Evolutionary conservation across 92 coral and sea anemone species (phyloP), one percentile per base, ranked within the genome.

Genomic region (Virgularia gustaviana): DNA sequence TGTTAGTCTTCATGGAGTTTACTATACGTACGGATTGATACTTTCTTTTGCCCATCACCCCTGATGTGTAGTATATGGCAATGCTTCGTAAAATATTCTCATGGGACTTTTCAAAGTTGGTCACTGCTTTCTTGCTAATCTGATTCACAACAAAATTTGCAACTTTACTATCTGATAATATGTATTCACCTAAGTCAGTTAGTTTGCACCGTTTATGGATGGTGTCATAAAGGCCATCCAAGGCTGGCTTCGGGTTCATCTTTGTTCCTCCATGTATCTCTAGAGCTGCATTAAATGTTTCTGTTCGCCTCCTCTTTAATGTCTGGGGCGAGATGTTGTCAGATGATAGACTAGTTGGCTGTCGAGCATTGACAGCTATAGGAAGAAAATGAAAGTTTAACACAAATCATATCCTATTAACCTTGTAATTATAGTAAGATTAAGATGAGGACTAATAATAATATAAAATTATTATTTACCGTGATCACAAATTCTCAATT

Each of bases 31-130:
- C 86, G 43, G 66, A 44, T 57, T 81, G 79, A 42, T 76, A 85
- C 41, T 76, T 77, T 28, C 86, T 43, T 60, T 85, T 81, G 19
- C 86, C 85, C 86, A 85, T 76, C 13, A 85, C 81, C 24, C 86
- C 86, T 1, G 74, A 73, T 44, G 63, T 68, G 58, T 80, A 76
- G 49, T 60, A 85, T 6, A 68, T 73, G 18, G 85, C 85, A 59
- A 85, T 77, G 71, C 84, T 73, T 28, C 76, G 27, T 30, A 47
- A 23, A 24, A 44, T 70, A 37, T 80, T 80, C 13, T 34, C 47
- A 9, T 32, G 3, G 12, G 82, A 81, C 19, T 76, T 85, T 68
- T 81, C 41, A 74, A 72, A 82, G 6, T 28, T 53, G 4, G 9
- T 39, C 16, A 39, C 34, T 30, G 49, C 59, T 51, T 44, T 35